A percentile compares a stretch with the other conserved stretches of the same genome.
Evolutionary conservation across 35 echinoderm and acorn worm species (phyloP).

Genomic region (Ophiothrix spiculata): DNA sequence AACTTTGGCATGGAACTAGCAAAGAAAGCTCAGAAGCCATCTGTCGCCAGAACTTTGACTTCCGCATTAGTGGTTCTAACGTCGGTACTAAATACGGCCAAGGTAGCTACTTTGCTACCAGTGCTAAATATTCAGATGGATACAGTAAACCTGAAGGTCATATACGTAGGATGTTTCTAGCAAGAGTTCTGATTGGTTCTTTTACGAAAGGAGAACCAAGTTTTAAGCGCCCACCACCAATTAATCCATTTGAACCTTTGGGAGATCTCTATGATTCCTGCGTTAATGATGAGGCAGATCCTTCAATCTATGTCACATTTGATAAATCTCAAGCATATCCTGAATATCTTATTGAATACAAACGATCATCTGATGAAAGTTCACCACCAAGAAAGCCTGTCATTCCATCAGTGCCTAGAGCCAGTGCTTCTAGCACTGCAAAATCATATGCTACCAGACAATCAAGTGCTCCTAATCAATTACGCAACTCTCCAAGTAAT

Average conservation of each 20-base stretch:
- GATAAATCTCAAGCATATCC: conserved; percentile 49
- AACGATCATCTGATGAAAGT: background rate
- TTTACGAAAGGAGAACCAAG: background rate
- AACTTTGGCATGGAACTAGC: conserved; percentile 48
- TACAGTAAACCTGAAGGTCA: conserved; percentile 11
- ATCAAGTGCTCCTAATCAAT: no score
- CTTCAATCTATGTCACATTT: conserved; percentile 45
- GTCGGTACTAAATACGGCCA: conserved; percentile 41
- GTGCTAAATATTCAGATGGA: conserved; percentile 21
- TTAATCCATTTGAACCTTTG: background rate
- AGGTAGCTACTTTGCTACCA: conserved; percentile 42
- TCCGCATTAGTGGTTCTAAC: conserved; percentile 36
- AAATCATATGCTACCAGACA: no score
- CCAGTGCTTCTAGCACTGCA: no score
- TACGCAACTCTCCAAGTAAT: no score
- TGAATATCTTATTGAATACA: conserved; percentile 48
- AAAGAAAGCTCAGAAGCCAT: conserved; percentile 24
- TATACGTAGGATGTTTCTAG: conserved; percentile 36
- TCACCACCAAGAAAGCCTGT: background rate
- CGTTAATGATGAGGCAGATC: conserved; percentile 8
- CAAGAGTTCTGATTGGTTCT: conserved; percentile 32
- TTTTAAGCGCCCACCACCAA: conserved; percentile 32
- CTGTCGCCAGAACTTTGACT: conserved; percentile 61
- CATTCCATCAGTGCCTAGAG: background rate
- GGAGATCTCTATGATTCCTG: conserved; percentile 53